phyloP scores from a whole-genome alignment of 2,113 vertebrate genomes.

The Solenodon paradoxus region DNA sequence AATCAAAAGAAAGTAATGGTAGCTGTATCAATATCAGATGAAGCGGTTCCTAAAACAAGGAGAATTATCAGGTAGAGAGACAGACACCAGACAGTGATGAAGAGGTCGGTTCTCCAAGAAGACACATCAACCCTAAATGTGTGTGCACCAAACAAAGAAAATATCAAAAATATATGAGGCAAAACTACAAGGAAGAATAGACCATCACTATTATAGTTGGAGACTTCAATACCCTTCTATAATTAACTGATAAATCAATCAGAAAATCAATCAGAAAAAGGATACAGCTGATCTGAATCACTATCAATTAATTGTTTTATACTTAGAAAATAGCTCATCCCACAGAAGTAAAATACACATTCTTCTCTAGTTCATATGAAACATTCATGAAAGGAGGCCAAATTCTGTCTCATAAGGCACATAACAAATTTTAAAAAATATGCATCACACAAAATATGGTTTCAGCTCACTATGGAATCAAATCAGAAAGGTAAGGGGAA shows the following conservation, averaged over 20 bases:
- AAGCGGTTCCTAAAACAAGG: background rate
- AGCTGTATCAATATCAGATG: background rate
- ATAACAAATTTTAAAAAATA: background rate
- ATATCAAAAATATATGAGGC: background rate
- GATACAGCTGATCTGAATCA: background rate
- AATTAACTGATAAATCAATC: background rate
- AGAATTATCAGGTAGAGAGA: background rate
- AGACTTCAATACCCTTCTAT: background rate
- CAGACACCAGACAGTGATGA: background rate
- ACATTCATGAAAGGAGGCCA: background rate
- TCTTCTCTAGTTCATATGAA: background rate
- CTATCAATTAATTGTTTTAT: background rate
- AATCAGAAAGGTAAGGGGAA: background rate
- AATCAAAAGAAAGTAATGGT: background rate
- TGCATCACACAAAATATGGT: background rate
- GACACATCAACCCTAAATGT: background rate
- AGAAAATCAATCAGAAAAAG: background rate
- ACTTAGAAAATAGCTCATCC: background rate
- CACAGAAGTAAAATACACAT: background rate
- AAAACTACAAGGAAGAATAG: background rate
- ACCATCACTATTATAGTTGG: background rate
- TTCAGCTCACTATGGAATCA: background rate
- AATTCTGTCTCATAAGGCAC: background rate
- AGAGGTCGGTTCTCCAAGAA: background rate
- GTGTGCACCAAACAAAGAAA: background rate